Conservation (phyloP, 2,113 vertebrate genomes). For the Leiothrix lutea region DNA sequence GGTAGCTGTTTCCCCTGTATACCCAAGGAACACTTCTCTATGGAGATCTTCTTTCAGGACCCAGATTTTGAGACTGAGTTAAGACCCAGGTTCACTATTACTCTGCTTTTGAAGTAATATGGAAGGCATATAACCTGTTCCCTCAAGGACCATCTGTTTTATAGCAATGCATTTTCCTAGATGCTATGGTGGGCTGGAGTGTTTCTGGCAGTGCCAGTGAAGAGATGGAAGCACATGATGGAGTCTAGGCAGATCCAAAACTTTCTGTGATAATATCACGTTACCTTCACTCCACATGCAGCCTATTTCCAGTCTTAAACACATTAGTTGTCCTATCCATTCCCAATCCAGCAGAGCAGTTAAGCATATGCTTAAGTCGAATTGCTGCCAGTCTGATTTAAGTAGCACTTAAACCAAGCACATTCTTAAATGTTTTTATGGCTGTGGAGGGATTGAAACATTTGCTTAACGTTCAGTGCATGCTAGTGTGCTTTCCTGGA, state of each 20-base stretch:
- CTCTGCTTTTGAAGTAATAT: not conserved
- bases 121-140: not conserved
- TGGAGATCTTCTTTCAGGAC: not conserved
- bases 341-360: not conserved
- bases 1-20: not conserved
- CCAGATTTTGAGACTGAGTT: not conserved
- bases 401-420: not conserved
- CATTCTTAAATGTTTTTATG: not conserved
- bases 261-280: not conserved
- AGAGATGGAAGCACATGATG: not conserved
- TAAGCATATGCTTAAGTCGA: slow-evolving; percentile 22
- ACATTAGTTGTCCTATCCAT: not conserved
- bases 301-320: not conserved
- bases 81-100: not conserved
- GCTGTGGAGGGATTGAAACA: not conserved
- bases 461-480: not conserved
- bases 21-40: not conserved
- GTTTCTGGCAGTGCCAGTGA: not conserved
- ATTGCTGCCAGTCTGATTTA: slow-evolving; percentile 19
- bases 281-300: not conserved
- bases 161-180: not conserved
- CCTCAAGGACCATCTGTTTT: not conserved
- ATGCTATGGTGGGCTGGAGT: not conserved
- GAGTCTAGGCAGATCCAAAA: not conserved
- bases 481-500: not conserved